These are phyloP conservation scores for Corapipo altera DNA, from an alignment of 2,113 vertebrate species.

Conservation along the genomic window DNA sequence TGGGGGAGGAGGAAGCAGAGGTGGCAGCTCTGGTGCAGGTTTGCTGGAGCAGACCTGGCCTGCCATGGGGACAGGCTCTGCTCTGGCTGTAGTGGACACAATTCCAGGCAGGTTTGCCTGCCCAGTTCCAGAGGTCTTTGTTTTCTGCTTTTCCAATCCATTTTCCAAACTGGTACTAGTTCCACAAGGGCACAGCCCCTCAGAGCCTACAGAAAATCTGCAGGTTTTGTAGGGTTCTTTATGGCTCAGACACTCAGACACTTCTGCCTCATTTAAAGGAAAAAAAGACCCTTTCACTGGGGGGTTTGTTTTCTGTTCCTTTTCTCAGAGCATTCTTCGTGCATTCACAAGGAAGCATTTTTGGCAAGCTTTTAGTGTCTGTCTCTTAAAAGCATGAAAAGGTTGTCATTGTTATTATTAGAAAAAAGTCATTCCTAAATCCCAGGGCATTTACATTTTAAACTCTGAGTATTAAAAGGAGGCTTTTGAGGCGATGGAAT, in stretches of 20 bases:
- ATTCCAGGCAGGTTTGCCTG: background rate
- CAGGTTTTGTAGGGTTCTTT: background rate
- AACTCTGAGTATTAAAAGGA: background rate
- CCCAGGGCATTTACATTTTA: background rate
- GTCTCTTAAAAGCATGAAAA: background rate
- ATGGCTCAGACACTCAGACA: background rate
- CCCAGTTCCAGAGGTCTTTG: background rate
- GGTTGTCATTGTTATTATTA: background rate
- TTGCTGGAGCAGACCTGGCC: background rate
- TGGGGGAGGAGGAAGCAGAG: background rate
- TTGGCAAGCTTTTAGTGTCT: background rate
- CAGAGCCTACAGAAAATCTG: background rate
- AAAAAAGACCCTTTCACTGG: background rate
- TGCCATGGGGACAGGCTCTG: rapidly evolving
- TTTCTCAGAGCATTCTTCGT: background rate
- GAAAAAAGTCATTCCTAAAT: background rate
- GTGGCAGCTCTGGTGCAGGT: background rate
- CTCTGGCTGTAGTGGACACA: background rate
- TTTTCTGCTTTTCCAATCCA: background rate
- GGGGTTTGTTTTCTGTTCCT: background rate
- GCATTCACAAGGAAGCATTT: background rate
- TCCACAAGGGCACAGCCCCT: background rate
- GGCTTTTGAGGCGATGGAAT: background rate
- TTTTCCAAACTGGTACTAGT: background rate
- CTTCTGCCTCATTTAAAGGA: background rate